A percentile compares a stretch with the other conserved stretches of the same genome.
Conservation (phyloP, 1,140 invertebrate genomes). For the Meloidogyne hapla region DNA sequence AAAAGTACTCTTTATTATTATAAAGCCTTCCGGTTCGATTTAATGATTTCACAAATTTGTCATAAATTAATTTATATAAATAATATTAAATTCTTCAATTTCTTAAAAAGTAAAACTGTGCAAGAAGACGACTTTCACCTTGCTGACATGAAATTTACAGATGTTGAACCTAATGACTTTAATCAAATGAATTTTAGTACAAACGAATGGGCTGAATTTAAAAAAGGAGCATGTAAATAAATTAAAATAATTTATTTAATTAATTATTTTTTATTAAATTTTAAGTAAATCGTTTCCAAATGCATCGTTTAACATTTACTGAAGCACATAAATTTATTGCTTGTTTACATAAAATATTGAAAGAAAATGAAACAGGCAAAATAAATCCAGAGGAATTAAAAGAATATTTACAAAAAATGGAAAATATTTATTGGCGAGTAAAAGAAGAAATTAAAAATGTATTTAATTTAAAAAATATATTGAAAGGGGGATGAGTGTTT, state of each 20-base stretch:
- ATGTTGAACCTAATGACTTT: neutral
- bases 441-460: neutral
- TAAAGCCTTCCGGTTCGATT: too few relatives aligned
- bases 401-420: neutral
- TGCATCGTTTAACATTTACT: slow-evolving; percentile 3
- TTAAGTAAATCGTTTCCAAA: neutral
- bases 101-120: neutral
- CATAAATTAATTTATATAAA: neutral
- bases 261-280: neutral
- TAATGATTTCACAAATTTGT: too few relatives aligned
- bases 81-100: neutral
- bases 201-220: neutral
- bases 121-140: neutral
- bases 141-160: neutral
- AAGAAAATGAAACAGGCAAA: neutral
- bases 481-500: neutral
- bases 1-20: too few relatives aligned
- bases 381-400: neutral
- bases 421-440: neutral
- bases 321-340: neutral
- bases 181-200: neutral
- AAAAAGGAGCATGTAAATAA: neutral
- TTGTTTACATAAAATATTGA: neutral
- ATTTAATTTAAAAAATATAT: neutral
- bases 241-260: neutral